Evolutionary conservation across 64 coral and sea anemone species (phyloP), one percentile per base, ranked within the genome.

Genomic region (Acropora yongei): DNA sequence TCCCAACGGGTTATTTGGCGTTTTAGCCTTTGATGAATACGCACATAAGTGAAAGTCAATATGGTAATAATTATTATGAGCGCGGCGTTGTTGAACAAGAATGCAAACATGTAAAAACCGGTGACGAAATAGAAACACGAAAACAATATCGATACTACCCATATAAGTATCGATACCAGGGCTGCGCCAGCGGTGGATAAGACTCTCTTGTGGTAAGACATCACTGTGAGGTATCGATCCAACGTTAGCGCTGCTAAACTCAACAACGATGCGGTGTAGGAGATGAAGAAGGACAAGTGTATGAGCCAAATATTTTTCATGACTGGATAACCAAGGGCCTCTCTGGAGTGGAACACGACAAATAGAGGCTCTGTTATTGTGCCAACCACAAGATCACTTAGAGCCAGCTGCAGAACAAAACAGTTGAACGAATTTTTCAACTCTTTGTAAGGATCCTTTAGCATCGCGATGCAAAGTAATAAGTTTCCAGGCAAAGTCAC

Each of bases 401-500:
- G 68, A 6, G 95, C 92, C 49, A 97, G 72, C 45, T 97, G 93
- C 8, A 97, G 57, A 0, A 97, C 92, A 20, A 97, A 97, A 44
- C 74, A 97, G 83, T 97, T 97, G n/a, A 97, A 97, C 11, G 95
- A 80, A n/a, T 92, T 91, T 55, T 80, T 93, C 2, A 97, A 83
- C 72, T 97, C 76, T 76, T 72, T 80, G 83, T 94, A 91, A 40
- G 95, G 95, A 50, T 97, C 95, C 66, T 80, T 88, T 7, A 94
- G 17, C 44, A 97, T 91, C 44, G 92, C 80, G 19, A 97, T 58
- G 48, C 91, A 93, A 9, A 97, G 90, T 20, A 97, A 49, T n/a
- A 97, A 77, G 45, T 97, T 97, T 88, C 95, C 95, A 48, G 95
- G 95, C 11, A 97, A 87, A 3, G 95, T 97, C 18, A 97, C 44